Conservation (phyloP, 2,888 invertebrate species). For the Hypena proboscidalis region DNA sequence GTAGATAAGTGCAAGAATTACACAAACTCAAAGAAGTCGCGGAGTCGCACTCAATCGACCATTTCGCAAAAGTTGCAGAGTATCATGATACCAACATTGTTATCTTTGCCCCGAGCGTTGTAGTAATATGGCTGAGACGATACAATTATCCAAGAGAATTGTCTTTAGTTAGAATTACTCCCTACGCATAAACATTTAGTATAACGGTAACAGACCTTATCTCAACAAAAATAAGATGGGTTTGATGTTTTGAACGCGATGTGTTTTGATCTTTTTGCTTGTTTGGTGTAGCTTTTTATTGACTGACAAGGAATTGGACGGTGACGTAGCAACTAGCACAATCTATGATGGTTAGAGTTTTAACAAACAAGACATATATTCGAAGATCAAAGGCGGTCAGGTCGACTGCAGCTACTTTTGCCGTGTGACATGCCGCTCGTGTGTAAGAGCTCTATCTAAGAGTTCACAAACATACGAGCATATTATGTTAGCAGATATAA, state of each 20-base stretch:
- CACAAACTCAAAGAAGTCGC: constrained; percentile 11
- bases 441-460: no score
- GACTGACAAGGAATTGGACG: no score
- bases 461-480: no score
- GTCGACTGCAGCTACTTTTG: no score
- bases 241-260: no score
- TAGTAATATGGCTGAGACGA: constrained; percentile 44
- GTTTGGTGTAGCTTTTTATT: no score
- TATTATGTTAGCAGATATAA: no score
- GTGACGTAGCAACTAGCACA: no score
- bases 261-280: background rate
- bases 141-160: constrained; percentile 53
- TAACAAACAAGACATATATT: no score
- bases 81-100: constrained; percentile 45
- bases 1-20: constrained; percentile 30
- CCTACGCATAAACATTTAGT: constrained; percentile 48
- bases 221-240: constrained; percentile 20
- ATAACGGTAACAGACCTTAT: constrained; percentile 34
- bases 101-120: constrained; percentile 42
- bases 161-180: constrained; percentile 48
- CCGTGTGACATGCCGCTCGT: no score
- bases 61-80: constrained; percentile 42
- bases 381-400: no score
- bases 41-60: constrained; percentile 24
- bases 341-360: no score